Evolutionary conservation across 2,888 invertebrate species (phyloP).

Genomic region (Chydorus sphaericus): DNA sequence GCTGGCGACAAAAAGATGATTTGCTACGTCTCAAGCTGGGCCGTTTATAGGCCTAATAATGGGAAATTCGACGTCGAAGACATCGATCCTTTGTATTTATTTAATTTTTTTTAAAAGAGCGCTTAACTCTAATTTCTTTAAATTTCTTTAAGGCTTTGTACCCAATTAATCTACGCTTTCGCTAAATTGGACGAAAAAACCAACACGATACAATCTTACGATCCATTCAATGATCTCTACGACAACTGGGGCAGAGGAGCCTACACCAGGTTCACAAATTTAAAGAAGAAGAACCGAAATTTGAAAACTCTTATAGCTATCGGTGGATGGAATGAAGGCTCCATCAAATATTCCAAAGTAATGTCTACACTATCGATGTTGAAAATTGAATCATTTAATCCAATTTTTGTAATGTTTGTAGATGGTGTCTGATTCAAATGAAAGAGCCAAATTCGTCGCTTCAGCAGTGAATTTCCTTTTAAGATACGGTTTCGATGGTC

Average conservation of each 20-base stretch:
- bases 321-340: constrained; percentile 39
- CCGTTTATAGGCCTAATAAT: constrained; percentile 45
- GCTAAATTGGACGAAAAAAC: constrained; percentile 40
- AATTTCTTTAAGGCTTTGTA: too few species aligned
- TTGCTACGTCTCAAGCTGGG: constrained; percentile 65
- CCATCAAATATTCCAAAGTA: constrained; percentile 40
- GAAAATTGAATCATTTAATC: neutral
- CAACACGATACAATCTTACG: constrained; percentile 29
- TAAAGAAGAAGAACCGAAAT: constrained; percentile 25
- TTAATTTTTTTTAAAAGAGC: too few species aligned
- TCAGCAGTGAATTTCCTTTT: constrained; percentile 39
- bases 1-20: constrained; percentile 30
- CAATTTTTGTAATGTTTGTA: constrained; percentile 17
- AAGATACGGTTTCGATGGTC: constrained; percentile 47
- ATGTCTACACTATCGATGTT: too few species aligned
- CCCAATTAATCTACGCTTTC: constrained; percentile 62
- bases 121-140: too few species aligned
- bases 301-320: constrained; percentile 28
- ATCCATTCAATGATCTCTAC: constrained; percentile 40
- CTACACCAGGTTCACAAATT: constrained; percentile 25
- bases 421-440: constrained; percentile 29
- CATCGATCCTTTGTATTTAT: constrained; percentile 46
- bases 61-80: constrained; percentile 50
- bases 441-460: constrained; percentile 37
- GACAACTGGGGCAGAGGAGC: constrained; percentile 40